phyloP scores from a whole-genome alignment of 1,140 invertebrate genomes.

The Himalopsyche phryganea region DNA sequence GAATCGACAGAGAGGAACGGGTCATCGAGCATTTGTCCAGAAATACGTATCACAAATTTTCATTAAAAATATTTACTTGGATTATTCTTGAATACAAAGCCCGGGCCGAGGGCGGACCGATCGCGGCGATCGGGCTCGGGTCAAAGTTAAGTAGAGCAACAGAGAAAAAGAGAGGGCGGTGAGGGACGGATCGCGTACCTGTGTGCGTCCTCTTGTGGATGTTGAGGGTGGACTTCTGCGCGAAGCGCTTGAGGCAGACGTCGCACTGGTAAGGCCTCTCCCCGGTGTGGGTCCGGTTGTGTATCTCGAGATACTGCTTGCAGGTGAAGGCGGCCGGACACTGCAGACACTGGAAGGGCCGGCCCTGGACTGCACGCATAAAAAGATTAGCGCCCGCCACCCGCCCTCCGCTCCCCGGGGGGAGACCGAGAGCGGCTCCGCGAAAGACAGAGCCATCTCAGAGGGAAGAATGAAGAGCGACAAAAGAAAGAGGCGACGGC shows the following conservation, averaged over 20 bases:
- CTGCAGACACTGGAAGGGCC: conserved; percentile 65
- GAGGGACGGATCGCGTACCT: conserved; percentile 36
- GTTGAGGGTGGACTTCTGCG: conserved; percentile 51
- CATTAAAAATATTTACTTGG: conserved; percentile 5
- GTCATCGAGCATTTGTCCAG: conserved; percentile 1
- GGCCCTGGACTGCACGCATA: conserved; percentile 44
- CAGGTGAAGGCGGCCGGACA: conserved; percentile 65
- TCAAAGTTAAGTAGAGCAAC: not conserved
- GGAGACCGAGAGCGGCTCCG: conserved; percentile 36
- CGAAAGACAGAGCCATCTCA: not conserved
- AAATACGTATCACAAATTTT: conserved; percentile 7
- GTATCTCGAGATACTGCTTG: conserved; percentile 70
- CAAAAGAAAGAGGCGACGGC: not conserved
- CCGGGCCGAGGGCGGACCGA: not conserved
- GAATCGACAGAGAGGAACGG: no score
- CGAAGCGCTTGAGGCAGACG: conserved; percentile 51
- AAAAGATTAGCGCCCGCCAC: conserved; percentile 10
- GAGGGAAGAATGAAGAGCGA: not conserved
- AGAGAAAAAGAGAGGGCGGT: not conserved
- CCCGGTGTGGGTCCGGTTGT: conserved; percentile 71
- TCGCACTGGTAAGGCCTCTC: conserved; percentile 54
- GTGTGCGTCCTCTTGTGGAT: conserved; percentile 51
- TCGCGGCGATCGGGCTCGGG: not conserved
- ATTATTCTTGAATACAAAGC: conserved; percentile 10
- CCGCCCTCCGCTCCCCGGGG: not conserved